Base-by-base conservation (phyloP, 2,888 invertebrate species). In the Tuta absoluta region DNA sequence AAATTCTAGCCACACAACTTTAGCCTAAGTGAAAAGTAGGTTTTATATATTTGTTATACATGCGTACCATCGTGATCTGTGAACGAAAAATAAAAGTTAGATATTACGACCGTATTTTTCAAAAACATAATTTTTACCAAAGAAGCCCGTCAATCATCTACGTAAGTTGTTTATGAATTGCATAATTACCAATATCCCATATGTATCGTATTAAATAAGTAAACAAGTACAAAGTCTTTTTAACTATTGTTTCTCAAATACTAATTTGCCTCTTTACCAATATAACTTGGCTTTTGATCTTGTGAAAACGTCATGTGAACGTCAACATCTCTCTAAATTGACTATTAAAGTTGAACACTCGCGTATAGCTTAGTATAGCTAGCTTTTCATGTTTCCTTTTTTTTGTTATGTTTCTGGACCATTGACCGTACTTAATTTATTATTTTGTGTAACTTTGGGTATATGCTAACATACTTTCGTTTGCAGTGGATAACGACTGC, bases 31-130 rank as follows among this genome's bases (percentile, higher is more conserved):
- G 33, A 57, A 57, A 28, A 57, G 14, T n/a, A 57, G 37, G 33
- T 57, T 1, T 37, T 38, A 24, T 59, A 1, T 21, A 41, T 12
- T 19, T 17, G n/a, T 24, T 33, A 21, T 19, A 23, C 59, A 21
- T 21, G 45, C 59, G 23, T 59, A 45, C 59, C 59, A n/a, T 56
- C 56, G 28, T 24, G 28, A 24, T 33, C 24, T 56, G 28, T 56
- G 33, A 24, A 56, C 10, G 19, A 19, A 51, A 51, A 19, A 51
- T 23, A 12, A 8, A 12, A 19, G 23, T 51, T 51, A 51, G 23
- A 10, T 2, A 11, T 49, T 19, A 10, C 5, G 49, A 4, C 19
- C 2, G 14, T 49, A 10, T 10, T 17, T 49, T 19, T 49, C 19
- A 49, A 19, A 17, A 49, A 17, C 21, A 17, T 49, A 17, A 41